phyloP scores from a whole-genome alignment of 2,888 invertebrate genomes.

The Ephialtes manifestator region DNA sequence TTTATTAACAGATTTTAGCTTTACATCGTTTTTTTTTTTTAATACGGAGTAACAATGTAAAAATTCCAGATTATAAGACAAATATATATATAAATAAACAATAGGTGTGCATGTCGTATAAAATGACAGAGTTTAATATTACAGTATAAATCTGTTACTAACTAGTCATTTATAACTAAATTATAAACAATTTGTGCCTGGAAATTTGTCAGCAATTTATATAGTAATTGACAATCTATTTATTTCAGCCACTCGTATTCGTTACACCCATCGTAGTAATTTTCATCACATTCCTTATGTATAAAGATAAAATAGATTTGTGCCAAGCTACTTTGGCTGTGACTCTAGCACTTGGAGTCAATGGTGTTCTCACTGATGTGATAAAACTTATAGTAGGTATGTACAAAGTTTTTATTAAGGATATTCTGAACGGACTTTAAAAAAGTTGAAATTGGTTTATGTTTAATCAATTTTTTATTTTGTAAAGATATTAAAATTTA shows the following conservation, averaged over 20 bases:
- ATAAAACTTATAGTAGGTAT: conserved; percentile 89
- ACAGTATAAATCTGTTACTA: too few species aligned
- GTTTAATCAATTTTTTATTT: too few species aligned
- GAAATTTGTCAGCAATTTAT: neutral
- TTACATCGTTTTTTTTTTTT: conserved; percentile 15
- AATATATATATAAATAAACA: too few species aligned
- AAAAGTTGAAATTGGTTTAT: too few species aligned
- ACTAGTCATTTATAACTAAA: neutral
- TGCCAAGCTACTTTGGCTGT: conserved; percentile 89
- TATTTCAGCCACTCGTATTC: conserved; percentile 88
- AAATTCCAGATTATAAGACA: too few species aligned
- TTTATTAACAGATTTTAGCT: neutral
- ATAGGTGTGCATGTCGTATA: too few species aligned
- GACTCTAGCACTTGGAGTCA: conserved; percentile 90
- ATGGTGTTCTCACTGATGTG: conserved; percentile 89
- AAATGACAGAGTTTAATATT: too few species aligned
- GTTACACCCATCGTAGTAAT: conserved; percentile 89
- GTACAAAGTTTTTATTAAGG: conserved; percentile 66
- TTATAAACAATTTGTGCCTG: neutral
- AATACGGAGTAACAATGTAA: too few species aligned
- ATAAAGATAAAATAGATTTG: conserved; percentile 89
- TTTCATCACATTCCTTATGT: conserved; percentile 87
- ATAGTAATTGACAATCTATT: conserved; percentile 17
- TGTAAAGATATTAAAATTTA: too few species aligned
- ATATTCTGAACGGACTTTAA: too few species aligned